Percentiles rank a stretch among this genome's conserved stretches.
phyloP scores from a whole-genome alignment of 2,113 vertebrate genomes.

The Blennius ocellaris region DNA sequence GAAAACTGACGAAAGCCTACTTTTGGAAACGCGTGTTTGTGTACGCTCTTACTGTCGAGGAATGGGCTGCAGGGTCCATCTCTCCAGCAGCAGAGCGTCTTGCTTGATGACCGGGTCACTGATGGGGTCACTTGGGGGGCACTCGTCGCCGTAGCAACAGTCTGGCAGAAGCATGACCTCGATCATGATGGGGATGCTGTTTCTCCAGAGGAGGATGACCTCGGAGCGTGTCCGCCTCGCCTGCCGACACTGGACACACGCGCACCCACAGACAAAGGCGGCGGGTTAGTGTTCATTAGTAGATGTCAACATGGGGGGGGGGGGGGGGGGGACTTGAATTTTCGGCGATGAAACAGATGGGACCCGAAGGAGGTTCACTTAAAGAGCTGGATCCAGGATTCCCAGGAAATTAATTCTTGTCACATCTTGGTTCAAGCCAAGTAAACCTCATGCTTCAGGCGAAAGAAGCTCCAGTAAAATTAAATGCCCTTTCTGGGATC shows the following conservation, averaged over 20 bases:
- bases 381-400: not conserved
- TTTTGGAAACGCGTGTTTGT: not conserved
- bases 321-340: not conserved
- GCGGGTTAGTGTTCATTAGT: conserved; percentile 49
- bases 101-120: conserved; percentile 97
- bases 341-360: conserved; percentile 18
- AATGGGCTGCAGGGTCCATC: conserved; percentile 96
- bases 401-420: conserved; percentile 2
- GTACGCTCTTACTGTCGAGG: conserved; percentile 90
- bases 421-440: not conserved
- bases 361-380: conserved; percentile 1
- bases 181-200: conserved; percentile 97
- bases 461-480: too few relatives aligned
- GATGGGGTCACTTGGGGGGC: conserved; percentile 90
- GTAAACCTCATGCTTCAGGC: too few relatives aligned
- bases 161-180: conserved; percentile 98
- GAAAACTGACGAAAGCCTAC: not conserved
- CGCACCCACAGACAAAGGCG: conserved; percentile 35
- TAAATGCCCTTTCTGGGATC: too few relatives aligned
- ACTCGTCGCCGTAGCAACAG: conserved; percentile 98
- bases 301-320: conserved; percentile 19
- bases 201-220: conserved; percentile 94
- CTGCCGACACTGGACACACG: conserved; percentile 90
- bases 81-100: conserved; percentile 94
- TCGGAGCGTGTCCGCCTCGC: conserved; percentile 94